Base-by-base conservation (phyloP, 2,888 invertebrate species). In the Phoenoteleia sp. region DNA sequence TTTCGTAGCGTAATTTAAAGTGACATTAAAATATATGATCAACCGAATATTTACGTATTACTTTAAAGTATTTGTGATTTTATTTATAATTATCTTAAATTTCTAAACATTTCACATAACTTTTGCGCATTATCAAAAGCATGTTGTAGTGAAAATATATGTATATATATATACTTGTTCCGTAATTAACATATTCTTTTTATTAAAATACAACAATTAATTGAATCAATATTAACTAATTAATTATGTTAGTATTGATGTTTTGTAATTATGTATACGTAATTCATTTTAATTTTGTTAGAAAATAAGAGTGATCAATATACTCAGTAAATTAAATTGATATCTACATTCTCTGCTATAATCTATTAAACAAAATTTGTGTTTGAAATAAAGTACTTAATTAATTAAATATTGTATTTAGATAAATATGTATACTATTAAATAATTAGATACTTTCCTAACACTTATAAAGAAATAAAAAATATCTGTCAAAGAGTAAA, bases 51-150 rank as follows among this genome's bases (percentile, higher is more conserved):
- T 56, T 47, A 76, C 66, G 36, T 19, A 21, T 45, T 23, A 33
- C 64, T 39, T 64, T 52, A 64, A 64, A 64, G 66, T 76, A 58
- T 67, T 76, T 58, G 56, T n/a, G 66, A 58, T 58, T 76, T 66
- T 45, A 75, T 66, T 21, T 25, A 56, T 23, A 29, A 76, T 67
- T 29, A 33, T 15, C 23, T 66, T 47, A 64, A 64, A 66, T 76
- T 66, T 25, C 60, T 45, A 56, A 76, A 58, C 45, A 21, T 75
- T 75, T 66, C 29, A 42, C 36, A 45, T 62, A 17, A 62, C 49
- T 60, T 33, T 62, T 29, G 3, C 58, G 23, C 58, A 45, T 56
- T 71, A 54, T 47, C 47, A 39, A 21, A 69, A 67, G 7, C 49
- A 19, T 19, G 47, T 47, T 11, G 21, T 21, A 19, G 19, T 47